Conservation (phyloP, 2,797 vertebrate genomes). For the Rallus crepitans region DNA sequence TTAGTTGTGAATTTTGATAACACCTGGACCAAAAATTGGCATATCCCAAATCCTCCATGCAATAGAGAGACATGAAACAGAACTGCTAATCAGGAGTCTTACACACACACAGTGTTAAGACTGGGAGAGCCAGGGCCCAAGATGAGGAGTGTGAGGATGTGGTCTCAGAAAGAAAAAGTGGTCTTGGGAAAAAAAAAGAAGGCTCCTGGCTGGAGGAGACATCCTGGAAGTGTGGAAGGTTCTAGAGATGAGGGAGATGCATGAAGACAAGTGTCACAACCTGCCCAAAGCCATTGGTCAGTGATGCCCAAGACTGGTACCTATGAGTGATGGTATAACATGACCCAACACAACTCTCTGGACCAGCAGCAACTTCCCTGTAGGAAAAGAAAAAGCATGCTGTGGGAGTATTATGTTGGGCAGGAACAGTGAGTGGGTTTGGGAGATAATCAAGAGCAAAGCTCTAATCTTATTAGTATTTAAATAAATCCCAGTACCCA, state of each 20-base stretch:
- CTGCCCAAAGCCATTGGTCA: not conserved
- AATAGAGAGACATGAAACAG: not conserved
- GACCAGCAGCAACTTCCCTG: not conserved
- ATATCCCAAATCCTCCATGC: not conserved
- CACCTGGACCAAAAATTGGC: not conserved
- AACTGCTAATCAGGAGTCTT: not conserved
- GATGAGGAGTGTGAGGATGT: not conserved
- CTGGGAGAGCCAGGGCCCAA: not conserved
- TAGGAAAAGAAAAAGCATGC: not conserved
- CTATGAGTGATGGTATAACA: not conserved
- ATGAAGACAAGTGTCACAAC: not conserved
- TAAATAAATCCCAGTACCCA: not conserved
- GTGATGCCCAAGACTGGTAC: not conserved
- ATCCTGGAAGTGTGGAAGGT: not conserved
- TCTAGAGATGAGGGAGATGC: not conserved
- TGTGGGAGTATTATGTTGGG: not conserved
- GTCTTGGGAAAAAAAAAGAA: not conserved
- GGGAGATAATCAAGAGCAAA: not conserved
- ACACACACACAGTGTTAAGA: not conserved
- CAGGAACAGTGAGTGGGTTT: not conserved
- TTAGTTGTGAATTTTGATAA: not conserved
- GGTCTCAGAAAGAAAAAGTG: not conserved
- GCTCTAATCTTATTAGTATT: not conserved
- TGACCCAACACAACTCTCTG: rapidly evolving
- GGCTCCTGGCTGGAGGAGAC: not conserved